Base-by-base conservation (phyloP, 2,888 invertebrate species). In the Caenorhabditis sp. region DNA sequence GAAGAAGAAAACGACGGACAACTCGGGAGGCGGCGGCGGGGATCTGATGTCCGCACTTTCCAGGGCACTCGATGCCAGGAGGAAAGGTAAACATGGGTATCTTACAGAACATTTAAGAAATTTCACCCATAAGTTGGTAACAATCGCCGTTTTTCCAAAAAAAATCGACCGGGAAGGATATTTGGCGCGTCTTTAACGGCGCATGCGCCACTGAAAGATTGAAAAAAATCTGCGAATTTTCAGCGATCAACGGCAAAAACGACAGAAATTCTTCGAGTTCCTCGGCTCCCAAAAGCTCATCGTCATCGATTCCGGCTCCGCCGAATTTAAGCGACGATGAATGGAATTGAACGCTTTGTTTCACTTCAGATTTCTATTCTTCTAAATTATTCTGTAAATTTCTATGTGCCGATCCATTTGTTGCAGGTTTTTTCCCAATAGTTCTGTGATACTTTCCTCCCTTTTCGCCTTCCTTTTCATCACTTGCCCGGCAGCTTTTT, bases 11-110 rank as follows among this genome's bases (percentile, higher is more conserved):
- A 24, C n/a, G 1, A 27, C 15, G 13, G 5, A 20, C 22, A 24
- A 2, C 2, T 13, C 24, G 20, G 48, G 55, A 20, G 58, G 50
- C 7, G 48, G 46, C 13, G 58, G 50, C 7, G 82, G 71, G 27
- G 84, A 84, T 66, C 59, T 84, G 30, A 84, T 84, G 84, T 74
- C 77, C 8, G 77, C 82, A 8, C 46, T 84, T 11, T 72, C 84
- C 4, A 81, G 74, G 45, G 84, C 82, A 9, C 48, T 84, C 32
- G 79, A 83, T 59, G 78, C 83, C 1, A 50, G 84, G 35, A 70
- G 83, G 37, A 84, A 81, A 65, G 78, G 82, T 80, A 15, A 30
- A 48, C 13, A 30, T 9, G 5, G 9, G 6, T 30, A 30, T 9
- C 9, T 30, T 9, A 30, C 5, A 30, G 13, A 2, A 3, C 9